phyloP scores from a whole-genome alignment of 2,113 vertebrate genomes.

The Ascaphus truei region DNA sequence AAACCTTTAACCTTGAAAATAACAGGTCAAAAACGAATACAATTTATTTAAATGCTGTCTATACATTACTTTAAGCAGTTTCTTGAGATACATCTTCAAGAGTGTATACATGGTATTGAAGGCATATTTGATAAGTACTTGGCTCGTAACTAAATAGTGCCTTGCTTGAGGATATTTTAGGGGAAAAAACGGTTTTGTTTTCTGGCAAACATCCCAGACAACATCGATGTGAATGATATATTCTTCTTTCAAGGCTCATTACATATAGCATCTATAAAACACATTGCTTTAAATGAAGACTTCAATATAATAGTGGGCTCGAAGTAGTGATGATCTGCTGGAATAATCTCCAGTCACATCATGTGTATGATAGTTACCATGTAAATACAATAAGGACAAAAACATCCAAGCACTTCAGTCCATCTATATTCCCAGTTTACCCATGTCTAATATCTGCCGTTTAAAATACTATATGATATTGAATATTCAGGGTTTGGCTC shows the following conservation, averaged over 20 bases:
- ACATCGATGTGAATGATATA: conserved; percentile 15
- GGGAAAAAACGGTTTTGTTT: conserved; percentile 17
- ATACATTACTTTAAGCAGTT: not conserved
- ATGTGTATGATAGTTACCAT: no score
- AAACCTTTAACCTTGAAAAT: conserved; percentile 1
- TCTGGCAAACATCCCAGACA: conserved; percentile 22
- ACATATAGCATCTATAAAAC: conserved; percentile 23
- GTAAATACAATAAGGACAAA: no score
- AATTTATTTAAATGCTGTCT: not conserved
- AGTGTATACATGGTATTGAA: no score
- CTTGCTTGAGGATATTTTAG: conserved; percentile 21
- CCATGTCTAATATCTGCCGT: no score
- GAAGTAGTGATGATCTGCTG: no score
- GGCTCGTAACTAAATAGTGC: conserved; percentile 15
- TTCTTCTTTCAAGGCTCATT: conserved; percentile 24
- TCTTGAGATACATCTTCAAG: conserved; percentile 17
- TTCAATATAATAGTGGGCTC: no score
- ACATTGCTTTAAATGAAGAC: conserved; percentile 8
- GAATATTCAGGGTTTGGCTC: no score
- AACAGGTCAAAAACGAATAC: not conserved
- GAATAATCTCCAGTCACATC: no score
- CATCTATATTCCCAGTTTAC: no score
- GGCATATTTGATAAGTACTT: no score
- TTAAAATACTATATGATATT: no score
- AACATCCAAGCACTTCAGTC: no score